A percentile compares a stretch with the other conserved stretches of the same genome.
These are phyloP conservation scores for Etheostoma nigrum DNA, from an alignment of 2,797 vertebrate species.

Conservation along the genomic window DNA sequence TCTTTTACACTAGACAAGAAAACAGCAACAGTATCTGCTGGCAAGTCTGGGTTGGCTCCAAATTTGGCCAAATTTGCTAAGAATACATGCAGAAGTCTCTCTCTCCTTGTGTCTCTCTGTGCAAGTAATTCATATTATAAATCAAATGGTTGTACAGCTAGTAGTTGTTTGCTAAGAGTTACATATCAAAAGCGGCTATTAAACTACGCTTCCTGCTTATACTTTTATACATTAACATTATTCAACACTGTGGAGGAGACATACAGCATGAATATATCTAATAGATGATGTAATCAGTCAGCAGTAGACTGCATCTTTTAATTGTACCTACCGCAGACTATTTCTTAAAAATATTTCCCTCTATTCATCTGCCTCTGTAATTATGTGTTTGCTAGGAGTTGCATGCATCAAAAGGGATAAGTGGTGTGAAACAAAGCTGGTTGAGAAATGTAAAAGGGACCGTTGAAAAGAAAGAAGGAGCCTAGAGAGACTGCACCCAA, in stretches of 20 bases:
- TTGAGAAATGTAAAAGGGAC: constrained; percentile 18
- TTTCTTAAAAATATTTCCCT: not conserved
- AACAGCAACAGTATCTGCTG: not conserved
- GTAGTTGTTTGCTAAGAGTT: constrained; percentile 16
- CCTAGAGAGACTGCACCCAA: not conserved
- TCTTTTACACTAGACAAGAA: not conserved
- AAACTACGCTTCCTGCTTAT: constrained; percentile 7
- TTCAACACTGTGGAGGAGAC: not conserved
- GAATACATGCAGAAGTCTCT: not conserved
- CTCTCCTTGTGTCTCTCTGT: not conserved
- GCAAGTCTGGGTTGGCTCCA: not conserved
- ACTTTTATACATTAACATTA: constrained; percentile 14
- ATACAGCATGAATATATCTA: not conserved
- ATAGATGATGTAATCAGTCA: constrained; percentile 1
- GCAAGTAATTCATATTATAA: not conserved
- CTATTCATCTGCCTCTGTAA: not conserved
- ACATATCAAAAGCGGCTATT: constrained; percentile 13
- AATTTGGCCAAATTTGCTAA: not conserved
- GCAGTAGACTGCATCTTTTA: not conserved
- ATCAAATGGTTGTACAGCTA: constrained; percentile 13
- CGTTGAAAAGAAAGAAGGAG: not conserved
- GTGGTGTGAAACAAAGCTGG: constrained; percentile 1
- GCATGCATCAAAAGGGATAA: not conserved
- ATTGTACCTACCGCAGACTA: not conserved
- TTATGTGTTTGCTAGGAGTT: constrained; percentile 7